Evolutionary conservation across 2,888 invertebrate species (phyloP).

Genomic region (Pristionchus fissidentatus): DNA sequence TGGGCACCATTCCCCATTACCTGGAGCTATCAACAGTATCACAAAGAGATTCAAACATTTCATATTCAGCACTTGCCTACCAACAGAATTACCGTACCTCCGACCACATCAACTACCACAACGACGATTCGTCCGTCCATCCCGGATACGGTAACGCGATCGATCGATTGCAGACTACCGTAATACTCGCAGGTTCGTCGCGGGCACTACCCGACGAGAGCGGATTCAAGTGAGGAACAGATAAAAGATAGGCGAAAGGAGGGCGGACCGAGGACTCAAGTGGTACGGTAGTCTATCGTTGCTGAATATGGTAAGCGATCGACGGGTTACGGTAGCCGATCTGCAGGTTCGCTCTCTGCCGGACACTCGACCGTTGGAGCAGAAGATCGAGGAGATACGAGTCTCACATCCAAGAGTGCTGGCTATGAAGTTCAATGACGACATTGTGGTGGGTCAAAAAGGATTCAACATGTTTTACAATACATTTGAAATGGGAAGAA

Average conservation of each 20-base stretch:
- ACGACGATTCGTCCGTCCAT: neutral
- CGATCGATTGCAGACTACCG: neutral
- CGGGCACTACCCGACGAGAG: slow-evolving; percentile 30
- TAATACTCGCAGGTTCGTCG: slow-evolving; percentile 25
- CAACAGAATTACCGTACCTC: neutral
- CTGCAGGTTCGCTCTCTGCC: slow-evolving; percentile 24
- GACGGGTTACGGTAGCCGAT: neutral
- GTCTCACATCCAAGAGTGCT: slow-evolving; percentile 28
- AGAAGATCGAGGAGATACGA: neutral
- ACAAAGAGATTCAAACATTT: neutral
- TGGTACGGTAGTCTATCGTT: slow-evolving; percentile 2
- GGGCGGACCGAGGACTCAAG: slow-evolving; percentile 27
- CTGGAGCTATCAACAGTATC: neutral
- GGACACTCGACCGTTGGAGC: neutral
- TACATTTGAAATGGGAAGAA: neutral
- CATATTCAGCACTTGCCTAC: slow-evolving; percentile 2
- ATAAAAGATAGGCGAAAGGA: neutral
- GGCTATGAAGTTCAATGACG: slow-evolving; percentile 23
- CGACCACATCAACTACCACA: slow-evolving; percentile 15
- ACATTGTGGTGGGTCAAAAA: neutral
- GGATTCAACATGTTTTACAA: neutral
- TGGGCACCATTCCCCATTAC: too few relatives aligned
- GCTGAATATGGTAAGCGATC: neutral
- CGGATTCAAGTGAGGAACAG: slow-evolving; percentile 40
- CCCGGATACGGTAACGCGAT: neutral